Percentiles rank a stretch among this genome's conserved stretches.
Evolutionary conservation across 2,113 vertebrate species (phyloP).

Genomic region (Bubo scandiacus): DNA sequence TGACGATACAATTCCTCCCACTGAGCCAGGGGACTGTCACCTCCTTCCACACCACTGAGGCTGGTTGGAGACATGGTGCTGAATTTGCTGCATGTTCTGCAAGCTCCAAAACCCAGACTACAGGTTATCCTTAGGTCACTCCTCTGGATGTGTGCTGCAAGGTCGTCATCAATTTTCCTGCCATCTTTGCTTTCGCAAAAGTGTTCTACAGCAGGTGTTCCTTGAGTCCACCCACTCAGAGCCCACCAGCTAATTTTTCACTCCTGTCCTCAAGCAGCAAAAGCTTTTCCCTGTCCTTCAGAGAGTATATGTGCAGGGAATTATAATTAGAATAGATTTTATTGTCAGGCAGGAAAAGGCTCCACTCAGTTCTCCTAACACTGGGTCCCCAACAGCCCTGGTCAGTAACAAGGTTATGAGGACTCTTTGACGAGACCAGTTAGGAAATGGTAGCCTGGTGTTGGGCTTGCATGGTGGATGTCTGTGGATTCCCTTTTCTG

Average conservation of each 20-base stretch:
- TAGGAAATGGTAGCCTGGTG: not conserved
- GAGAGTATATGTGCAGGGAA: not conserved
- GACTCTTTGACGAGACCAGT: not conserved
- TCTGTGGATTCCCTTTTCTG: not conserved
- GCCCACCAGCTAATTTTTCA: not conserved
- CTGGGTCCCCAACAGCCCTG: too few species aligned
- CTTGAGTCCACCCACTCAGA: rapidly evolving
- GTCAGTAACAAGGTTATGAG: not conserved
- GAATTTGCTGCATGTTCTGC: not conserved
- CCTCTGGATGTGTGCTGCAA: not conserved
- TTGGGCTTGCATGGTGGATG: not conserved
- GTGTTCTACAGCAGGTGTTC: not conserved
- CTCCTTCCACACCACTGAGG: not conserved
- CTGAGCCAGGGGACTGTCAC: too few species aligned
- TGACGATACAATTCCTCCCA: rapidly evolving
- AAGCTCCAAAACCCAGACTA: not conserved
- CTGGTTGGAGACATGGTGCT: not conserved
- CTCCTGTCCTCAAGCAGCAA: not conserved
- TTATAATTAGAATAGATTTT: not conserved
- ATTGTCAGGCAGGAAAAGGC: not conserved
- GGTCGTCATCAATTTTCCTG: not conserved
- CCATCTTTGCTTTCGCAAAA: not conserved
- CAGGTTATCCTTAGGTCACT: not conserved
- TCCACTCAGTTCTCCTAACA: not conserved
- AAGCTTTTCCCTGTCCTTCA: not conserved